Base-by-base conservation (phyloP, 1,140 invertebrate genomes). In the Drosophila kohkoa region DNA sequence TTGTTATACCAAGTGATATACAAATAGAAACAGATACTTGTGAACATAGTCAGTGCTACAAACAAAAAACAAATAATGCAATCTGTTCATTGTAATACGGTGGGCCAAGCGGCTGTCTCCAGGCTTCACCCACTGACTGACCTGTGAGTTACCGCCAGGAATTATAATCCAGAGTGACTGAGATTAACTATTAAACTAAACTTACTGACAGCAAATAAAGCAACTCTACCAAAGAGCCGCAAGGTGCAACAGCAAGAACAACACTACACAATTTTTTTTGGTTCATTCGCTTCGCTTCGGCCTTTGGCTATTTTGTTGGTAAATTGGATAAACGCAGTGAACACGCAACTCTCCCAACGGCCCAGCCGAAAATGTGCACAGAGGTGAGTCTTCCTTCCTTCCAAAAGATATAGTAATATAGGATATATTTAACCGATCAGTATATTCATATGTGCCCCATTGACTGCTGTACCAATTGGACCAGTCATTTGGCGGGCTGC, bases 351-450 rank as follows among this genome's bases (percentile, higher is more conserved):
- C 45, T 77, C 32, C 67, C 48, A 60, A 90, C 85, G 85, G 83
- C 83, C 48, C 80, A 83, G 83, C 83, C 83, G 77, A 89, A 83
- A 85, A 89, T 89, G 85, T 89, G 85, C 85, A 89, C 85, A 68
- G 85, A 89, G 85, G 85, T 89, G 72, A 89, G 85, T 81, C 10
- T n/a, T n/a, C 8, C 20, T 4, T 25, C 20, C 20, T 25, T 25
- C 20, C 45, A n/a, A 46, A 16, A 66, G 28, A 67, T 63, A 32
- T 13, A 32, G 15, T 15, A 32, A 1, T 48, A 15, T 8, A 41
- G 32, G n/a, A n/a, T 10, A 43, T 52, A 35, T 52, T 25, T 25
- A 25, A 13, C 7, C 11, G n/a, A 65, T 15, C 35, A 1, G 2
- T 46, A 43, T 32, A 35, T 13, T 7, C 28, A 13, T 7, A 46